A percentile compares a stretch with the other conserved stretches of the same genome.
phyloP scores from a whole-genome alignment of 2,797 vertebrate species.

The Chanos chanos region DNA sequence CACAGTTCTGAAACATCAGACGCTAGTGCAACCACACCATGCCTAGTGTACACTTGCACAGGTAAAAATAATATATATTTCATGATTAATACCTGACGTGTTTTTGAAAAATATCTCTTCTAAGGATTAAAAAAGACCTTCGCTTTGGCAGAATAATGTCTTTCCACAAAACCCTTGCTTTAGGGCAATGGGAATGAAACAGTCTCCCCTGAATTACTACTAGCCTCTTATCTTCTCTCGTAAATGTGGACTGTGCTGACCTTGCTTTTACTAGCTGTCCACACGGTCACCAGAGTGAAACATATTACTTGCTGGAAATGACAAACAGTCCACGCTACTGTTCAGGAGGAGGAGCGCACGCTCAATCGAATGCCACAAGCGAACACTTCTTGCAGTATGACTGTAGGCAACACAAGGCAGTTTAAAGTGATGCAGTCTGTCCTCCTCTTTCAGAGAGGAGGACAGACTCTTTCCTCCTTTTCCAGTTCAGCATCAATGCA shows the following conservation, averaged over 20 bases:
- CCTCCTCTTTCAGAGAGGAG: too few relatives aligned
- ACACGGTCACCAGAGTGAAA: constrained; percentile 9
- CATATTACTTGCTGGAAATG: constrained; percentile 8
- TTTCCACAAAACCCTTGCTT: neutral
- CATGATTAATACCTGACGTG: too few relatives aligned
- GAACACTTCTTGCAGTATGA: neutral
- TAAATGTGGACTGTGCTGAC: neutral
- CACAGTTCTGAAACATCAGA: too few relatives aligned
- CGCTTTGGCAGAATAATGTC: neutral
- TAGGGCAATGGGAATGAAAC: neutral
- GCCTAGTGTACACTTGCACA: too few relatives aligned
- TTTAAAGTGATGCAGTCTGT: neutral
- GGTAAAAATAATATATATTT: too few relatives aligned
- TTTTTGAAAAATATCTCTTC: too few relatives aligned
- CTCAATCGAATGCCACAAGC: constrained; percentile 18
- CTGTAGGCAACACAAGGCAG: neutral
- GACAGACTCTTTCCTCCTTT: too few relatives aligned
- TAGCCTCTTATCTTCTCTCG: too few relatives aligned
- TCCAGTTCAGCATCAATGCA: neutral
- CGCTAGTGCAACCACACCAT: too few relatives aligned
- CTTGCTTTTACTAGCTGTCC: constrained; percentile 4
- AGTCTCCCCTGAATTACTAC: neutral
- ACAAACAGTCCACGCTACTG: neutral
- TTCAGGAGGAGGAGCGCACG: neutral
- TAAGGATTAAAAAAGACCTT: too few relatives aligned